These are phyloP conservation scores for Liasis olivaceus DNA, from an alignment of 2,797 vertebrate species.

Conservation along the genomic window DNA sequence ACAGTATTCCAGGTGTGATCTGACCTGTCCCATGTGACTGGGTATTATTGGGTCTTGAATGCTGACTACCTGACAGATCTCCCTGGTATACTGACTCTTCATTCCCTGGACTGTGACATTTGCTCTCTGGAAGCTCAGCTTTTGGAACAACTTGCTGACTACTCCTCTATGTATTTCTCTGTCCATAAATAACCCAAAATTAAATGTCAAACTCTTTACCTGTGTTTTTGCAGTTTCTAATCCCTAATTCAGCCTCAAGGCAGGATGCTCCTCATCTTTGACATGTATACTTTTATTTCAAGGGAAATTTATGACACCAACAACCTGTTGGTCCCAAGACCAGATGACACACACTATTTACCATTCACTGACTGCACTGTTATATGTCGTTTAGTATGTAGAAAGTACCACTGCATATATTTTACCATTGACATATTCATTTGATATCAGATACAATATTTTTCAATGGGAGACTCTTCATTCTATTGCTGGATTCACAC, in stretches of 20 bases:
- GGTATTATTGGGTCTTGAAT: neutral
- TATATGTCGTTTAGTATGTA: neutral
- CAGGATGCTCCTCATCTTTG: neutral
- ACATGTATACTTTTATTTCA: neutral
- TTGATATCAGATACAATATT: neutral
- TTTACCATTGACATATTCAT: neutral
- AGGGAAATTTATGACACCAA: neutral
- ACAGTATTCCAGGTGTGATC: neutral
- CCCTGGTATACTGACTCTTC: neutral
- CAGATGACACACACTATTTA: neutral
- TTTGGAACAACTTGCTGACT: neutral
- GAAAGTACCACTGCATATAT: neutral
- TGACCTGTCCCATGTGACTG: neutral
- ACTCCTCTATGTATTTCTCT: neutral
- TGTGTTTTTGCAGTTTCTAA: neutral
- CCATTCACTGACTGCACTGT: neutral
- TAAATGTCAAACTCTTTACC: neutral
- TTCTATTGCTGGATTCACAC: neutral
- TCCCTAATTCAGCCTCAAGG: neutral
- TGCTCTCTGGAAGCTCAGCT: neutral
- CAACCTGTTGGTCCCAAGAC: neutral
- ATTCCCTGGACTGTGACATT: neutral
- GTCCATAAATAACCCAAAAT: neutral
- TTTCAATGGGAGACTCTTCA: neutral
- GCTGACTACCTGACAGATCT: neutral